Evolutionary conservation across 2,888 invertebrate species (phyloP), one percentile per base, ranked within the genome.

Genomic region (Eurois occulta): DNA sequence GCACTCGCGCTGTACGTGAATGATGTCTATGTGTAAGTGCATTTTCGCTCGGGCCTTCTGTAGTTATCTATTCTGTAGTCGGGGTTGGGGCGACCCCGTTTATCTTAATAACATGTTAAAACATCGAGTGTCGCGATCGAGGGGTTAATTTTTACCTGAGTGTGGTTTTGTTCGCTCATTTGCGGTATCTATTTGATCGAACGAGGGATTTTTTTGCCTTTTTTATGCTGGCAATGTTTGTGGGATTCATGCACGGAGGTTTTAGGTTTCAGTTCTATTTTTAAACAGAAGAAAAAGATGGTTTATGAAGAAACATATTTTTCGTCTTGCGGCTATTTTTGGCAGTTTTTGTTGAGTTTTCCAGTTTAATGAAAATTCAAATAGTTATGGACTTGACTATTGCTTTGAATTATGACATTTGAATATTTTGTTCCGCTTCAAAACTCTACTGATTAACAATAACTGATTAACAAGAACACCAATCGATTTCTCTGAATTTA

Each of bases 21-120:
- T 2, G 11, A 11, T n/a, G 32, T 32, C 11, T 28, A 35, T 38
- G 13, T 43, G 1, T 35, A 32, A 18, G 0, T 32, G 24, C 16
- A 7, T 64, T 32, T n/a, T 55, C 10, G 2, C 38, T 55, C 2
- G 7, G 3, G 0, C 13, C 58, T 81, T 75, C 78, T 81, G 76
- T 28, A 0, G 0, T 0, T 21, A 18, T 60, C 21, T 81, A 35
- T 43, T 35, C 7, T n/a, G 16, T 81, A 43, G 43, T 7, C 0
- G 4, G 87, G 83, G 88, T 89, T 83, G 86, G 86, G 87, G 93
- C 93, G 92, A 93, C 93, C 92, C 91, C 92, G 90, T 93, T 95
- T 95, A 95, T 94, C 92, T 92, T 92, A 95, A 95, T 94, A 94
- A 93, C 94, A 94, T 93, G 94, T 92, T 94, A 93, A 94, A 93